Percentiles rank a stretch among this genome's conserved stretches.
These are phyloP conservation scores for Anguilla rostrata DNA, from an alignment of 2,113 vertebrate genomes.

Conservation along the genomic window DNA sequence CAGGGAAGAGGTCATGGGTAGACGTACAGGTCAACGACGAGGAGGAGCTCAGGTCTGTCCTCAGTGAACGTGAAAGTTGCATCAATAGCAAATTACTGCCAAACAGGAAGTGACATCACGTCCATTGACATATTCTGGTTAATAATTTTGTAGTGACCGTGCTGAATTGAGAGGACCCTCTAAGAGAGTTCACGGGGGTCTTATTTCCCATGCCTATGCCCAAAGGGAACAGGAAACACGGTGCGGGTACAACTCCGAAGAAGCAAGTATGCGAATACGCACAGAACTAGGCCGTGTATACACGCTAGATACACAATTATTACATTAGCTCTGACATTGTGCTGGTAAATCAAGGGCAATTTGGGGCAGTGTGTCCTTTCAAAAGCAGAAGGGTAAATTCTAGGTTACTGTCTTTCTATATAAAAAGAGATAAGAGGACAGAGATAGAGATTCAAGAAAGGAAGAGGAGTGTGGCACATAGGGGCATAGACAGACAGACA, in stretches of 20 bases:
- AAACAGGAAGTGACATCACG: not conserved
- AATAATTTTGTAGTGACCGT: not conserved
- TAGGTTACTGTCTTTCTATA: slow-evolving; percentile 24
- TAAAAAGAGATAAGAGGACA: slow-evolving; percentile 7
- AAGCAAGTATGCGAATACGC: not conserved
- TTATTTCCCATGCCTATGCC: not conserved
- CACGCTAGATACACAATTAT: slow-evolving; percentile 13
- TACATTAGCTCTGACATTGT: slow-evolving; percentile 8
- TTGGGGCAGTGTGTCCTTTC: slow-evolving; percentile 32
- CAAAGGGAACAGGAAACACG: not conserved
- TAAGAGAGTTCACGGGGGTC: not conserved
- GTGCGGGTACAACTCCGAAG: not conserved
- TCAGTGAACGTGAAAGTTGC: too few species aligned
- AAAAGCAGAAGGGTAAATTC: slow-evolving; percentile 28
- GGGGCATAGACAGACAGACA: not conserved
- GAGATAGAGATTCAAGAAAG: slow-evolving; percentile 6
- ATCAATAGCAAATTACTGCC: not conserved
- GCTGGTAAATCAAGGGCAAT: slow-evolving; percentile 16
- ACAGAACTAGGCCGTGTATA: not conserved
- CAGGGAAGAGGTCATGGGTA: not conserved
- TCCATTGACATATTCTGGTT: not conserved
- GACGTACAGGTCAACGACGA: not conserved
- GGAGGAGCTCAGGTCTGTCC: too few species aligned
- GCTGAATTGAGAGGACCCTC: not conserved
- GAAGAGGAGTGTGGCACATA: not conserved